Conservation (phyloP, 37 sponge, comb jelly and placozoan genomes). For the Hormiphora californensis region DNA sequence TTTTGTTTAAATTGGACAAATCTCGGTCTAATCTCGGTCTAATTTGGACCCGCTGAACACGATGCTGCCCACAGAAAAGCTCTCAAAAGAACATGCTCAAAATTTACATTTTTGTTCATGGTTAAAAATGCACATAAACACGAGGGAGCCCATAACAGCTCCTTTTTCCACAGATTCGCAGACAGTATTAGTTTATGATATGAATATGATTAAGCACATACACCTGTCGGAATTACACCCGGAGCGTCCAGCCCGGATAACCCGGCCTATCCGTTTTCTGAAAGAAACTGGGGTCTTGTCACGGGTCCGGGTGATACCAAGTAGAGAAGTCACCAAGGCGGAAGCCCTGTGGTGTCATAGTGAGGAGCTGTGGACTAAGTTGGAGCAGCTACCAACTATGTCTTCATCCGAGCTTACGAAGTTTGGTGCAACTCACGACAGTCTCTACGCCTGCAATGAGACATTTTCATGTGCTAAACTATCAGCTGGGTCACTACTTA, state of each 20-base stretch:
- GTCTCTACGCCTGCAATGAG: not conserved
- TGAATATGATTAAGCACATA: conserved; percentile 7
- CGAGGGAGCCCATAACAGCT: no score
- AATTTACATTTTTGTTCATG: no score
- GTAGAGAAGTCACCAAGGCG: conserved; percentile 41
- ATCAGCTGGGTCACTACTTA: not conserved
- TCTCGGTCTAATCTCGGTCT: no score
- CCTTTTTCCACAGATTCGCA: not conserved
- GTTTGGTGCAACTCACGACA: not conserved
- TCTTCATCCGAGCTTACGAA: no score
- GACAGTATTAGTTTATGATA: conserved; percentile 8
- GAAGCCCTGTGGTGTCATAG: no score
- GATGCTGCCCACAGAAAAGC: no score
- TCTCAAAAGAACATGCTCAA: no score
- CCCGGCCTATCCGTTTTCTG: not conserved
- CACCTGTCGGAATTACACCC: not conserved
- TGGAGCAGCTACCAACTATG: no score
- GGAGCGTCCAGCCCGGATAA: not conserved
- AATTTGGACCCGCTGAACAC: no score
- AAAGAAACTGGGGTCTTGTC: not conserved
- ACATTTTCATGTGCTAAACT: not conserved
- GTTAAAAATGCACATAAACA: no score
- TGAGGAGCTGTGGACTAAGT: not conserved
- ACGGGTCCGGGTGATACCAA: not conserved
- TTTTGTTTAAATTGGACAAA: no score